Conservation (phyloP, 1,140 invertebrate genomes). For the Helicoverpa armigera region DNA sequence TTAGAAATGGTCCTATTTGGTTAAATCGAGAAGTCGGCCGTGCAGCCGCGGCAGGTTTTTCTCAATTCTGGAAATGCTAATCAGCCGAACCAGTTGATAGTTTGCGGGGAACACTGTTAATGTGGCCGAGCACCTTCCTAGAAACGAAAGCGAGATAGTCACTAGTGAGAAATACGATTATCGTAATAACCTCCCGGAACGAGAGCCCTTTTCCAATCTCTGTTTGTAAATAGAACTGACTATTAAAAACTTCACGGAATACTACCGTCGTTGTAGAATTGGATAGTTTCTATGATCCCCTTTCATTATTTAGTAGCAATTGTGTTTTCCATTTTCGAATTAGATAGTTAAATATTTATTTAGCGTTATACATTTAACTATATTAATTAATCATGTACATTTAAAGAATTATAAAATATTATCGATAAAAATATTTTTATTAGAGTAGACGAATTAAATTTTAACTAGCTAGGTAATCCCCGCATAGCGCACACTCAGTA, state of each 20-base stretch:
- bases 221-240: conserved; percentile 56
- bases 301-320: background rate
- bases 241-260: conserved; percentile 49
- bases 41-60: conserved; percentile 32
- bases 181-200: conserved; percentile 80
- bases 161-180: conserved; percentile 83
- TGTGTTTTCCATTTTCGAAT: background rate
- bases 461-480: conserved; percentile 10
- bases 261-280: conserved; percentile 20
- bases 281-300: background rate
- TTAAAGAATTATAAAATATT: background rate
- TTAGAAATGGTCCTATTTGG: conserved; percentile 16
- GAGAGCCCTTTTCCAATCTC: conserved; percentile 62
- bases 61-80: conserved; percentile 82
- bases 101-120: conserved; percentile 74
- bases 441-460: background rate
- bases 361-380: background rate
- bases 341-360: background rate
- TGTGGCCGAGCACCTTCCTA: conserved; percentile 73
- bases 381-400: too few relatives aligned
- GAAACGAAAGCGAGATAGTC: conserved; percentile 83
- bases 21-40: conserved; percentile 20
- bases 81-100: conserved; percentile 80
- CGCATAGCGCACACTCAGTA: background rate
- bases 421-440: background rate